phyloP scores from a whole-genome alignment of 2,797 vertebrate genomes.

The Choloepus didactylus region DNA sequence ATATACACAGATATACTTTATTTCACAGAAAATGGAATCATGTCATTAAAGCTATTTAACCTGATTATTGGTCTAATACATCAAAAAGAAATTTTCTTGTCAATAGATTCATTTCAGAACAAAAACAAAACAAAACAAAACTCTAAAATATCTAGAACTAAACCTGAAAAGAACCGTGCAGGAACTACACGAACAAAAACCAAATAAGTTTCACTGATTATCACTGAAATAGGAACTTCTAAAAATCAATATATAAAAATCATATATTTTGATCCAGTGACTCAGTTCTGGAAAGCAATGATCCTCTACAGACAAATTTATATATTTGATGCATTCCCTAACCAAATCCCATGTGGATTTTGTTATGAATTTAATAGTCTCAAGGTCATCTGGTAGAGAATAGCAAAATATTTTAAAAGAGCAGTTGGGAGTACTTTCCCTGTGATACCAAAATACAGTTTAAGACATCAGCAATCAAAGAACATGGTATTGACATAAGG shows the following conservation, averaged over 20 bases:
- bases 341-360: conserved; percentile 20
- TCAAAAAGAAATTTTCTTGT: neutral
- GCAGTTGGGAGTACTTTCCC: conserved; percentile 52
- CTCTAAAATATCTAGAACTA: neutral
- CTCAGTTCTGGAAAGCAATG: neutral
- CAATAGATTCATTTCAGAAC: conserved; percentile 9
- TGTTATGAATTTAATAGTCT: conserved; percentile 60
- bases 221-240: conserved; percentile 20
- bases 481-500: conserved; percentile 27
- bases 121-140: conserved; percentile 3
- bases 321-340: conserved; percentile 7
- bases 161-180: neutral
- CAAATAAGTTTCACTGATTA: neutral
- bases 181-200: neutral
- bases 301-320: conserved; percentile 31
- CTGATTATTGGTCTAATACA: neutral
- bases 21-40: neutral
- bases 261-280: neutral
- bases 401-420: neutral
- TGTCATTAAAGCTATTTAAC: neutral
- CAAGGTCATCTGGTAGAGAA: conserved; percentile 57
- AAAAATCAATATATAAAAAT: neutral
- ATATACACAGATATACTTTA: neutral
- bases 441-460: conserved; percentile 52
- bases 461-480: conserved; percentile 61